Base-by-base conservation (phyloP, 64 coral and sea anemone genomes). In the Cladopsammia gracilis region DNA sequence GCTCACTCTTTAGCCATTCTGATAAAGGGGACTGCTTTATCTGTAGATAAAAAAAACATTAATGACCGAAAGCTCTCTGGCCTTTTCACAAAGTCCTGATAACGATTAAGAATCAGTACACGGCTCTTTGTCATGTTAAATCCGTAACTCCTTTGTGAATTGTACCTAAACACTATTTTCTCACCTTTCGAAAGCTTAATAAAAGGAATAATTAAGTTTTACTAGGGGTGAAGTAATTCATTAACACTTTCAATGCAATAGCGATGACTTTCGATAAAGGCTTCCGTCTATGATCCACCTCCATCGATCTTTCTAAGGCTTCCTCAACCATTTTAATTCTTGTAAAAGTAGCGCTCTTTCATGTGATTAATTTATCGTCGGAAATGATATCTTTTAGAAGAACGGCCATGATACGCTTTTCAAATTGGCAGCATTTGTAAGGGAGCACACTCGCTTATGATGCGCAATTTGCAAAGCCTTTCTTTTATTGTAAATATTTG, bases 401-500 rank as follows among this genome's bases (percentile, higher is more conserved):
- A 49, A 67, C 54, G 51, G 6, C 56, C 77, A 8, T 24, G 77
- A 80, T 61, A 80, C 60, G 62, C 16, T 64, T 44, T 84, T 84
- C 46, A 68, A 66, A 67, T 77, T 49, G 60, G 61, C 45, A 84
- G 60, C 62, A 24, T 79, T 79, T 79, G 11, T 59, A 79, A 79
- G 25, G 25, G 50, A 79, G 53, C 12, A 56, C 7, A 59, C 54
- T 34, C 23, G 44, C 19, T 24, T 50, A 26, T 84, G 44, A 64
- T 67, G 61, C 62, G 44, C 49, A 67, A 84, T 84, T 84, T 84
- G 49, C 18, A 84, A 84, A 84, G 7, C 47, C 62, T 67, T 82
- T 62, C 78, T 83, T 84, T 84, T 84, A 84, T 84, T 84, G 80
- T 84, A 66, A 84, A 84, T 84, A 84, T 84, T 84, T 84, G 62